A percentile compares a stretch with the other conserved stretches of the same genome.
These are phyloP conservation scores for Cataglyphis albicans DNA, from an alignment of 2,888 invertebrate species.

Conservation along the genomic window DNA sequence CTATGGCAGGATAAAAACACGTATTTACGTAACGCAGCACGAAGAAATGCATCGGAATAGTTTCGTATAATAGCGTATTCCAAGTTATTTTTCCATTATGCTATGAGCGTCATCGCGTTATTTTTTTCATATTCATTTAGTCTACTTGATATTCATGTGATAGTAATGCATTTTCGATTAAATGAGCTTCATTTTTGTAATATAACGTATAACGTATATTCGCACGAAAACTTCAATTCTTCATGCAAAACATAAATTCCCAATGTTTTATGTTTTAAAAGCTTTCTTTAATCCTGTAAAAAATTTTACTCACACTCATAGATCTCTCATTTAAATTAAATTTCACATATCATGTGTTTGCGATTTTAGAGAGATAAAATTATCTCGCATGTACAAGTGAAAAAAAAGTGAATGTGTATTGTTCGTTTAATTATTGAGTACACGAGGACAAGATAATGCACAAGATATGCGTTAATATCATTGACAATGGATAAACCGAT, in stretches of 20 bases:
- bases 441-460: neutral
- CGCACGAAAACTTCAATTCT: neutral
- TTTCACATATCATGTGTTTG: neutral
- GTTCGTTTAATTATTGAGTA: constrained; percentile 8
- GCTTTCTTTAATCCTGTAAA: constrained; percentile 9
- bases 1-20: constrained; percentile 37
- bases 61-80: constrained; percentile 40
- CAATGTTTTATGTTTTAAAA: neutral
- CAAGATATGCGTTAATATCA: neutral
- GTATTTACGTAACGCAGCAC: constrained; percentile 40
- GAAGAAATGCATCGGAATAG: constrained; percentile 22
- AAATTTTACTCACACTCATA: constrained; percentile 4
- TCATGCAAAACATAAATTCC: constrained; percentile 21
- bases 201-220: constrained; percentile 4
- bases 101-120: neutral
- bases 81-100: constrained; percentile 13
- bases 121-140: constrained; percentile 19
- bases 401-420: neutral
- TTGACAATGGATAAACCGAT: neutral
- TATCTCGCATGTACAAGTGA: neutral
- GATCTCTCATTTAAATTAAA: constrained; percentile 25
- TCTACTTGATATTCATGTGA: constrained; percentile 27
- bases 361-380: constrained; percentile 2
- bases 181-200: constrained; percentile 31
- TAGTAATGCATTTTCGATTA: constrained; percentile 18